Conservation (phyloP, 2,113 vertebrate genomes). For the Cathartes aura region DNA sequence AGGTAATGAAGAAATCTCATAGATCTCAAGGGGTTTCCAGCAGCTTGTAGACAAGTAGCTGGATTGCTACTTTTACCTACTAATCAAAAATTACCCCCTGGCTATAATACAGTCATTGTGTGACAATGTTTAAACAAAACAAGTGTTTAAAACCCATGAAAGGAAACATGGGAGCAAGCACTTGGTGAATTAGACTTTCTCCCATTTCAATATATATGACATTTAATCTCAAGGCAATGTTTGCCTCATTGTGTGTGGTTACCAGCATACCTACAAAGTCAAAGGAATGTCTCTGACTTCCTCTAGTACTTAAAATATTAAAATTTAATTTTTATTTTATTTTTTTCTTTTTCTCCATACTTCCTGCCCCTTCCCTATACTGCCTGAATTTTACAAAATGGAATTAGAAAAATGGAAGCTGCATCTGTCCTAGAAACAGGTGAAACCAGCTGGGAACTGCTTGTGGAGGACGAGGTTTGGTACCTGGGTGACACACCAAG, state of each 20-base stretch:
- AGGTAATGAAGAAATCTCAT: rapidly evolving
- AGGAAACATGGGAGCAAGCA: background rate
- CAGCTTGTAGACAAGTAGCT: background rate
- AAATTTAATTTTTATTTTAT: background rate
- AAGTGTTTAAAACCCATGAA: background rate
- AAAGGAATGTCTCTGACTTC: background rate
- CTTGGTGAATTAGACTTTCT: background rate
- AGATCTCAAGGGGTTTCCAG: background rate
- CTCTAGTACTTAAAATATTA: background rate
- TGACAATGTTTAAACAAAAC: background rate
- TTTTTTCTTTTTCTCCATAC: background rate
- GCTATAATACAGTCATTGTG: background rate
- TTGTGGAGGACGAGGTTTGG: background rate
- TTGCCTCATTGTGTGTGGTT: background rate
- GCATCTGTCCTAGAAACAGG: background rate
- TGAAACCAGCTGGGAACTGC: background rate
- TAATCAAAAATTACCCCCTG: background rate
- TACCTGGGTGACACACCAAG: background rate
- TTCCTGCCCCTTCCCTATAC: background rate
- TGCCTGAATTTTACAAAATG: background rate
- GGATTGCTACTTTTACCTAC: background rate
- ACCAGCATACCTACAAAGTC: background rate
- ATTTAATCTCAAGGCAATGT: background rate
- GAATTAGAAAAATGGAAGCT: background rate
- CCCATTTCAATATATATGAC: background rate